Conservation (phyloP, 1,140 invertebrate species). For the Bombus confusus region DNA sequence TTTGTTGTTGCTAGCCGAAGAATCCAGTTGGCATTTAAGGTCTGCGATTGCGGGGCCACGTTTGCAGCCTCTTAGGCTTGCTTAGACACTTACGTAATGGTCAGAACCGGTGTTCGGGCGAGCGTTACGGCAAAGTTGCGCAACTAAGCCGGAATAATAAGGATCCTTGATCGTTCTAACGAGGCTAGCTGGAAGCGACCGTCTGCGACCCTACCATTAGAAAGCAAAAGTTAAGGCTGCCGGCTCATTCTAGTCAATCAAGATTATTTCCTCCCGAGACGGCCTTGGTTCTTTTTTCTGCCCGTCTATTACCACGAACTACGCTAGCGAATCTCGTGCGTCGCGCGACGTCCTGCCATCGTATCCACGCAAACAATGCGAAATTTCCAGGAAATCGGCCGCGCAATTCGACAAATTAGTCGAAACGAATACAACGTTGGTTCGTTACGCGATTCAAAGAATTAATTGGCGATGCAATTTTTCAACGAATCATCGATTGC, state of each 20-base stretch:
- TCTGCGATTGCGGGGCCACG: background rate
- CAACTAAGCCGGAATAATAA: conserved; percentile 59
- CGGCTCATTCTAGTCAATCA: conserved; percentile 49
- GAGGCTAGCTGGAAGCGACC: conserved; percentile 44
- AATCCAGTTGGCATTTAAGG: conserved; percentile 46
- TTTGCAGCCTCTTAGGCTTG: conserved; percentile 41
- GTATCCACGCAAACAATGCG: background rate
- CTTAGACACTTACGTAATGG: conserved; percentile 47
- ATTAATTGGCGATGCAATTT: background rate
- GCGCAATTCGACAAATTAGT: background rate
- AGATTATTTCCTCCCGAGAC: conserved; percentile 49
- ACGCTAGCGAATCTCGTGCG: background rate
- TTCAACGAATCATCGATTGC: background rate
- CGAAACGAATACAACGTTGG: background rate
- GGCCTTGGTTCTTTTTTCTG: conserved; percentile 21
- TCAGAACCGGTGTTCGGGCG: conserved; percentile 23
- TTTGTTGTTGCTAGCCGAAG: background rate
- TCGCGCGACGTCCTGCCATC: too few species aligned
- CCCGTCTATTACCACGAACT: conserved; percentile 27
- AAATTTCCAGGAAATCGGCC: background rate
- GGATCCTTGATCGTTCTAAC: conserved; percentile 47
- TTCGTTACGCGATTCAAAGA: background rate
- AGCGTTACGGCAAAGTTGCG: conserved; percentile 47
- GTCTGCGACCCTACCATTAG: conserved; percentile 67
- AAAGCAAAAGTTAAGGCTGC: conserved; percentile 68